Evolutionary conservation across 1,140 invertebrate species (phyloP), one percentile per base, ranked within the genome.

Genomic region (Drosophila novamexicana): DNA sequence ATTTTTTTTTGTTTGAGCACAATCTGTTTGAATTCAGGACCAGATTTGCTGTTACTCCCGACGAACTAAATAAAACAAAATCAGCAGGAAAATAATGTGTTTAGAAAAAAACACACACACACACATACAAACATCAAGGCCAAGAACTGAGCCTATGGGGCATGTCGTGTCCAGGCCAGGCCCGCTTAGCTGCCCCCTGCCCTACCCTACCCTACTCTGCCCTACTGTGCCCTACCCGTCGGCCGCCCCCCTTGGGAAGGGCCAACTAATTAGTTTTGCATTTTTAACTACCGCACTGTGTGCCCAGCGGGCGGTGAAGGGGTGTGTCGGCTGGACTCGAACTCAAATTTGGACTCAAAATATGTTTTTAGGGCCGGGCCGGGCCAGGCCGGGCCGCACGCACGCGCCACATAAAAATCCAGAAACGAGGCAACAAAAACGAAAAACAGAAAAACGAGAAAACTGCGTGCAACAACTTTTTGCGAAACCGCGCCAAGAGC

Each of bases 191-290:
- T 32, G 5, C 1, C 39, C n/a, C 40, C n/a, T 29, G 5, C 22
- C 22, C 22, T 22, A 22, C 22, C 22, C 22, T 22, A 22, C 1
- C 22, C 22, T 22, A 22, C 2, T 3, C 1, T 14, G 14, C 0
- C 14, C 14, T 22, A 22, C 22, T 22, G 1, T 22, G 22, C 2
- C n/a, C 22, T 14, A 3, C 10, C 22, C 22, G 10, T 32, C 10
- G 10, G 39, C 37, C 12, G 8, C n/a, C 29, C 18, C 12, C 12
- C 49, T 7, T 37, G 36, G 40, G 6, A 40, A n/a, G 5, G 16
- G 37, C 16, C 72, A 70, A 76, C 72, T 81, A 81, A 81, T 80
- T 80, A 81, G 78, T 81, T 81, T 81, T 80, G 77, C 77, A 80
- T 80, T 80, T 80, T 79, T 79, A 80, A 80, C 77, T 71, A 75